Evolutionary conservation across 2,113 vertebrate species (phyloP), one percentile per base, ranked within the genome.

Genomic region (Microtus montanus): DNA sequence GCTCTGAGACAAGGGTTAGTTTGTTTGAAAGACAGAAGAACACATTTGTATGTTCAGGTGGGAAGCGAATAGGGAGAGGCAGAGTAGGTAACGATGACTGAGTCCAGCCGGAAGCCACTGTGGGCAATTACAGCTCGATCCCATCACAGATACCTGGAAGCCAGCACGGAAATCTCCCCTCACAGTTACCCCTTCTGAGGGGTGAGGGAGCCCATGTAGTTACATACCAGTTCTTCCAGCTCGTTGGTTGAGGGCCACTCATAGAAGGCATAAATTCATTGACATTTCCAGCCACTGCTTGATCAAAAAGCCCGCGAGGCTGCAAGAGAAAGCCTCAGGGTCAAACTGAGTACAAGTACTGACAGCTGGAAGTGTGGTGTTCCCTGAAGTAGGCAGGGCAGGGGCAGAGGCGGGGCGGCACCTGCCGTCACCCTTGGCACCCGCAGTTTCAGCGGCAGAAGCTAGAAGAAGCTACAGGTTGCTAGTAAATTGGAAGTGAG

Each of bases 1-100:
- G 80, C 66, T 49, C 30, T 75, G 54, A 95, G 24, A 88, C 12
- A 71, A 94, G 33, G 70, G 75, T 95, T 95, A 35, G 15, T 90
- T 87, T 80, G 47, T 94, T 86, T 88, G 71, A 75, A 93, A 94
- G 44, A 44, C 49, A 28, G 92, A 87, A 38, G 73, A 87, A 85
- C 28, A 38, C 63, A 15, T 17, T 38, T 80, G 7, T 41, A 7
- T 52, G 44, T 74, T 70, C 6, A 28, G 2, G 11, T 20, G 54
- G 35, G 70, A 41, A 12, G 20, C 71, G 54, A 70, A 64, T n/a
- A 58, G 41, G 47, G 22, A 35, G 52, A 19, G 12, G 5, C 15
- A 44, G 7, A 71, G 22, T 6, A 28, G 47, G 84, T 54, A 44
- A 5, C 78, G 61, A 87, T 87, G 58, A 52, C 28, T 92, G 66